phyloP scores from a whole-genome alignment of 2,888 invertebrate species.

The Sthenelais limicola region DNA sequence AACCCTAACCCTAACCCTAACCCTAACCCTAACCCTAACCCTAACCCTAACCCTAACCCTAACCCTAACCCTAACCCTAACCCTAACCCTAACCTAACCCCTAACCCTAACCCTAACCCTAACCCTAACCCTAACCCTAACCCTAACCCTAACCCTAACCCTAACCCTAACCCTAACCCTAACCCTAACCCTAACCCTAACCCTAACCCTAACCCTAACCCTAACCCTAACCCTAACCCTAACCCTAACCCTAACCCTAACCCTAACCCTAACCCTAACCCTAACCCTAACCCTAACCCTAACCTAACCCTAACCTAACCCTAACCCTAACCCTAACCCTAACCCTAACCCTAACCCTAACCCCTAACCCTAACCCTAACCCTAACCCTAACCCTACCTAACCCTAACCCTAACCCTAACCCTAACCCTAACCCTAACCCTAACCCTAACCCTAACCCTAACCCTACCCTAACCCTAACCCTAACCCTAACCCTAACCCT shows the following conservation, averaged over 20 bases:
- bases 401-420: slow-evolving; percentile 54
- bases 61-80: slow-evolving; percentile 47
- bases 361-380: slow-evolving; percentile 32
- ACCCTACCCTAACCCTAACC: slow-evolving; percentile 46
- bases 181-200: slow-evolving; percentile 52
- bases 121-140: slow-evolving; percentile 47
- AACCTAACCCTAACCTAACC: slow-evolving; percentile 54
- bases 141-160: slow-evolving; percentile 54
- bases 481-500: slow-evolving; percentile 51
- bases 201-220: slow-evolving; percentile 52
- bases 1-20: slow-evolving; percentile 48
- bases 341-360: slow-evolving; percentile 33
- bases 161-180: slow-evolving; percentile 51
- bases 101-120: slow-evolving; percentile 50
- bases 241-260: slow-evolving; percentile 36
- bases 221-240: slow-evolving; percentile 50
- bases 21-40: slow-evolving; percentile 47
- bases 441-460: slow-evolving; percentile 50
- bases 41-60: slow-evolving; percentile 51
- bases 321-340: slow-evolving; percentile 50
- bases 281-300: slow-evolving; percentile 47
- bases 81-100: slow-evolving; percentile 48
- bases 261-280: slow-evolving; percentile 36
- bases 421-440: slow-evolving; percentile 51
- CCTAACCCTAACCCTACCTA: slow-evolving; percentile 50